Evolutionary conservation across 2,797 vertebrate species (phyloP).

Genomic region (Phalanger gymnotis): DNA sequence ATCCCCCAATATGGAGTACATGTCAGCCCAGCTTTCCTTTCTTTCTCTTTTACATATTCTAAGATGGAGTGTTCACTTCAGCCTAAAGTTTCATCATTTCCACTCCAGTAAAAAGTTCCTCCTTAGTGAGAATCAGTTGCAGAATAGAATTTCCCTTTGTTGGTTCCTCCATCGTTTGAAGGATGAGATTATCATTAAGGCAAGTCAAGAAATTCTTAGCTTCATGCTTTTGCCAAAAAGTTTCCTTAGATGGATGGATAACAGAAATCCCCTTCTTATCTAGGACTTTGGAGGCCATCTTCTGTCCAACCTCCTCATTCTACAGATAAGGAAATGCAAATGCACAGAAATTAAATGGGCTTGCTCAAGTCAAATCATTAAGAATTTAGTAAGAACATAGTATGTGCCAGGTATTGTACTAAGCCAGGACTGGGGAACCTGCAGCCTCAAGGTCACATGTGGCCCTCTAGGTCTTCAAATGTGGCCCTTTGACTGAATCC

Average conservation of each 20-base stretch:
- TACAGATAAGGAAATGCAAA: neutral
- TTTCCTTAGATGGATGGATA: neutral
- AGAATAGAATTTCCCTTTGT: neutral
- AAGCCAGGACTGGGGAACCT: neutral
- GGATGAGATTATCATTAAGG: neutral
- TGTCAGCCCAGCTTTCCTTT: neutral
- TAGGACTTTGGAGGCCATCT: neutral
- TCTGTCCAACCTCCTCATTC: neutral
- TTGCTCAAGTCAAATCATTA: neutral
- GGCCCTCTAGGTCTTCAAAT: no score
- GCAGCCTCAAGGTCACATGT: no score
- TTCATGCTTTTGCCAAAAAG: neutral
- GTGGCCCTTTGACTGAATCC: no score
- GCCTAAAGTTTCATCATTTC: neutral
- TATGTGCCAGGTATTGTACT: neutral
- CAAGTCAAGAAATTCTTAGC: neutral
- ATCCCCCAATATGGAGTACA: neutral
- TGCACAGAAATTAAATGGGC: neutral
- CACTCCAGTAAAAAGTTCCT: neutral
- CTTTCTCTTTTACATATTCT: neutral
- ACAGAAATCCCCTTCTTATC: neutral
- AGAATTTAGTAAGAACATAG: neutral
- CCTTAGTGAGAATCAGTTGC: neutral
- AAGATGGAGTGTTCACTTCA: neutral
- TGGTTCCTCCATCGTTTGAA: neutral